Base-by-base conservation (phyloP, 2,888 invertebrate species). In the Melitaea athalia region DNA sequence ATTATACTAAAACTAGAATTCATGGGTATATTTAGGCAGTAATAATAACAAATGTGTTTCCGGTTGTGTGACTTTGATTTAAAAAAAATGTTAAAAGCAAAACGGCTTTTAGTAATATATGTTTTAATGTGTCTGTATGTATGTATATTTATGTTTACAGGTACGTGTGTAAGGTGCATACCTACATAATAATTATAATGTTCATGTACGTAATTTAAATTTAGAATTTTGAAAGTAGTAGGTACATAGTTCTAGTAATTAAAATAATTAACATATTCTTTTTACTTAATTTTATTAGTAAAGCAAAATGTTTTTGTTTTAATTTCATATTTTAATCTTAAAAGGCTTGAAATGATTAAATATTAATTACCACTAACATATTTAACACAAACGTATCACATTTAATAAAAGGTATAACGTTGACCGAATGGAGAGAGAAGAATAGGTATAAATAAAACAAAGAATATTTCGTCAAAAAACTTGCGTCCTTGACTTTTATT, bases 11-110 rank as follows among this genome's bases (percentile, higher is more conserved):
- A 55, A 33, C 31, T 24, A 3, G 33, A 33, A 55, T 33, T 14
- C 5, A 55, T 55, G 31, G 53, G 31, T 55, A 12, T 52, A 52
- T 55, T 55, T 55, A 55, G 31, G n/a, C 6, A 12, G n/a, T n/a
- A 49, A 49, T 49, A 49, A 12, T 5, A 49, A 49, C 53, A 33
- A 55, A 55, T 33, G 31, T 7, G 33, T 11, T 55, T 55, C 14
- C 53, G 3, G 14, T n/a, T 49, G 47, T 49, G 3, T 5, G 14
- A 33, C 33, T 31, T 24, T 12, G 33, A 31, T 55, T 55, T 10
- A 50, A 49, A 11, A 49, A 49, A 45, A 3, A 2, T 45, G 10
- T 45, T 45, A 45, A 45, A 38, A 38, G 0, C 8, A 38, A 8
- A 38, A 38, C 38, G 38, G 5, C 0, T 38, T 38, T 38, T 5